Percentiles rank a stretch among this genome's conserved stretches.
phyloP scores from a whole-genome alignment of 30 jellyfish, hydroid and myxozoan species.

The Mastigias papua region DNA sequence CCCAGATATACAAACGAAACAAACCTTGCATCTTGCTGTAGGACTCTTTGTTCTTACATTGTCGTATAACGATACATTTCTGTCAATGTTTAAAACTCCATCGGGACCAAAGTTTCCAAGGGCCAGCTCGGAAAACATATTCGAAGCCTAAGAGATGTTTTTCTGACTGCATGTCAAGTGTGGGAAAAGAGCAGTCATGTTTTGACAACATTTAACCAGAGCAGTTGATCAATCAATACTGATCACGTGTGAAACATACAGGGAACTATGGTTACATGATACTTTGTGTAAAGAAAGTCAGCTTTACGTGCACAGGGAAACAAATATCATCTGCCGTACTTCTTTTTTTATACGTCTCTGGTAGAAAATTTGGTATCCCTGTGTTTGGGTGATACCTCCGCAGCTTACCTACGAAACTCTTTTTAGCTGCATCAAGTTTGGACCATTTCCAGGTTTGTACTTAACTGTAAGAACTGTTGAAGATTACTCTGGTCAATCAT shows the following conservation, averaged over 20 bases:
- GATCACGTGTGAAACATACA: background rate
- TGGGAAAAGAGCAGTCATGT: background rate
- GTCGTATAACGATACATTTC: background rate
- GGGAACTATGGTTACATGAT: background rate
- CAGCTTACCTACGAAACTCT: background rate
- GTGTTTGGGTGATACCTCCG: background rate
- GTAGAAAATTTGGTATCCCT: background rate
- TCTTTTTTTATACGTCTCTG: background rate
- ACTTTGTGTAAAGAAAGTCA: too few species aligned
- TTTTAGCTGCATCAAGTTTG: background rate
- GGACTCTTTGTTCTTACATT: background rate
- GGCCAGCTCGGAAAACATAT: constrained; percentile 41
- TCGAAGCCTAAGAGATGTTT: background rate
- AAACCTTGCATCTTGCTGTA: background rate
- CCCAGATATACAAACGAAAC: background rate
- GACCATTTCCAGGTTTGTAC: background rate
- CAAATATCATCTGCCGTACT: background rate
- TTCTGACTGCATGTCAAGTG: background rate
- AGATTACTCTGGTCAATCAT: background rate
- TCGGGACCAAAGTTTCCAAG: background rate
- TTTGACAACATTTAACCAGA: background rate
- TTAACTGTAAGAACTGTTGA: background rate
- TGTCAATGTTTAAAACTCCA: constrained; percentile 6
- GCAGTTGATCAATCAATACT: background rate
- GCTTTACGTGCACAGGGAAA: too few species aligned